Percentiles rank a stretch among this genome's conserved stretches.
phyloP scores from a whole-genome alignment of 2,113 vertebrate species.

The Protobothrops mucrosquamatus region DNA sequence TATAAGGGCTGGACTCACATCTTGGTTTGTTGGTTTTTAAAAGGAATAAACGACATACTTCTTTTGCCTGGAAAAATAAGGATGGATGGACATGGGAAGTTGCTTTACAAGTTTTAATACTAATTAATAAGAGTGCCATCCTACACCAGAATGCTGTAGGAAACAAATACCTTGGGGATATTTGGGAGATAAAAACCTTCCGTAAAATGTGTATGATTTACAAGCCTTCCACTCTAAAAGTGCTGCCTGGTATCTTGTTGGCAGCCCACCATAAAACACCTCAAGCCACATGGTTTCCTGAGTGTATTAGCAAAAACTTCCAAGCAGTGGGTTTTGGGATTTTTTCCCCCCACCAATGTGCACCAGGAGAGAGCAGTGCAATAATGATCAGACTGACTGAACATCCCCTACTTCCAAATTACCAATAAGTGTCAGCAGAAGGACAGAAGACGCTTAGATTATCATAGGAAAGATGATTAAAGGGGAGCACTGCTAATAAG shows the following conservation, averaged over 20 bases:
- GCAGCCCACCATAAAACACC: constrained; percentile 11
- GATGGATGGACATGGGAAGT: not conserved
- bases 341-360: not conserved
- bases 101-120: not conserved
- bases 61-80: not conserved
- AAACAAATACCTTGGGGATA: not conserved
- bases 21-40: not conserved
- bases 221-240: not conserved
- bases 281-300: not conserved
- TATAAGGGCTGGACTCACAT: not conserved
- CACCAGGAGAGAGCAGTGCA: not conserved
- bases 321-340: not conserved
- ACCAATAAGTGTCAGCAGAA: not conserved
- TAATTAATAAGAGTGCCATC: not conserved
- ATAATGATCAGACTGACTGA: not conserved
- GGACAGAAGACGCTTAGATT: not conserved
- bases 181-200: not conserved
- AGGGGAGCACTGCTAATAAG: not conserved
- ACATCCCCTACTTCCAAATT: not conserved
- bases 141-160: not conserved
- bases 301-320: not conserved
- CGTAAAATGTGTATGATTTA: not conserved
- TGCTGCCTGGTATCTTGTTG: not conserved
- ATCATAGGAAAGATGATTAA: not conserved
- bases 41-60: not conserved